Conservation (phyloP, 2,888 invertebrate genomes). For the Andrena chrysosceles region DNA sequence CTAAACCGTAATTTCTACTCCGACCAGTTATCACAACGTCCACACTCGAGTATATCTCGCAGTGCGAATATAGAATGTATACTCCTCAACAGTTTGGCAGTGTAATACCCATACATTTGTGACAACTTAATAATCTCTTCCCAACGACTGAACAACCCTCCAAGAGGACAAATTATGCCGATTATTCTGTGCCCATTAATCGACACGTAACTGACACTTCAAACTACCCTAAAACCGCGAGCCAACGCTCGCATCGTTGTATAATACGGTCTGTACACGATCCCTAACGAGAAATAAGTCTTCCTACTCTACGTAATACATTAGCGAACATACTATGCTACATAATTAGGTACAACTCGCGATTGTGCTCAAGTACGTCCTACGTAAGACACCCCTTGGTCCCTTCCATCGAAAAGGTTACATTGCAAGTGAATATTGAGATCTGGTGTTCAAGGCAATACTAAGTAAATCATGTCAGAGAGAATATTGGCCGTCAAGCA, state of each 20-base stretch:
- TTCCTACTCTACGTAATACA: constrained; percentile 8
- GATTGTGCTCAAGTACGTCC: constrained; percentile 23
- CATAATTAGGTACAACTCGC: constrained; percentile 46
- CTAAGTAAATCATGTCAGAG: constrained; percentile 1
- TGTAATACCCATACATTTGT: constrained; percentile 45
- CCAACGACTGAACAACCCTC: background rate
- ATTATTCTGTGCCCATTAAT: constrained; percentile 9
- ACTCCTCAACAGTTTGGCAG: constrained; percentile 59
- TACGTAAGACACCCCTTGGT: background rate
- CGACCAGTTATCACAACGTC: constrained; percentile 55
- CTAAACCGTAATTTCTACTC: constrained; percentile 50
- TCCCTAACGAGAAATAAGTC: constrained; percentile 5
- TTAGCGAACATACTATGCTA: constrained; percentile 29
- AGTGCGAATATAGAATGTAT: constrained; percentile 24
- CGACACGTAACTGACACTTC: background rate
- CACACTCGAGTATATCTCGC: constrained; percentile 37
- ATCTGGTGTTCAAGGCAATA: constrained; percentile 22
- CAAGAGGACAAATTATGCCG: background rate
- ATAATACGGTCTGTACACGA: constrained; percentile 27
- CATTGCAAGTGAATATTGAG: constrained; percentile 34
- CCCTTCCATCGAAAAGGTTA: background rate
- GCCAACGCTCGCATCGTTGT: constrained; percentile 27
- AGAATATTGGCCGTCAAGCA: background rate
- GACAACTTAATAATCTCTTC: constrained; percentile 13
- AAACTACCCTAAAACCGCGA: constrained; percentile 3